Percentiles rank a stretch among this genome's conserved stretches.
Conservation (phyloP, 2,797 vertebrate species). For the Vespertilio murinus region DNA sequence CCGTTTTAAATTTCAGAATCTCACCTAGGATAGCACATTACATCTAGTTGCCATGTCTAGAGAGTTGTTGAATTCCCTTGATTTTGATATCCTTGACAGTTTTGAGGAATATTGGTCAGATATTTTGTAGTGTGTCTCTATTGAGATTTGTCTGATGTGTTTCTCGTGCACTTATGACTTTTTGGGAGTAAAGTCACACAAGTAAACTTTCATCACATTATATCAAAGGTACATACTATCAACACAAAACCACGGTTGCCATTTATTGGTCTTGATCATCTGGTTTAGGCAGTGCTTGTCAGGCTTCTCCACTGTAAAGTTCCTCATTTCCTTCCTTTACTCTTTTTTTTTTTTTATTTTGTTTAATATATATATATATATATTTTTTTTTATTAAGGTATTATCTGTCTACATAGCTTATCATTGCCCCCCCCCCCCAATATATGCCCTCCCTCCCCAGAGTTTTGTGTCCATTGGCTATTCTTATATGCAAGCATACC, state of each 20-base stretch:
- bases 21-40: not conserved
- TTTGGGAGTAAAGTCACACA: not conserved
- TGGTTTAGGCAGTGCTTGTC: not conserved
- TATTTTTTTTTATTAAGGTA: no score
- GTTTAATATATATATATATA: no score
- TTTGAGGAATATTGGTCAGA: not conserved
- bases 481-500: no score
- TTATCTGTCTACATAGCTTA: no score
- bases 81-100: not conserved
- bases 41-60: not conserved
- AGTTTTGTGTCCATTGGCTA: no score
- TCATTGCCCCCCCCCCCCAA: no score
- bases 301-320: not conserved
- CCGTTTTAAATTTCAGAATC: not conserved
- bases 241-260: not conserved
- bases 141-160: not conserved
- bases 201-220: conserved; percentile 29
- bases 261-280: not conserved
- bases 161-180: not conserved
- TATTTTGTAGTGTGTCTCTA: not conserved
- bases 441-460: no score
- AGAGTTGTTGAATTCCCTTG: not conserved
- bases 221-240: not conserved
- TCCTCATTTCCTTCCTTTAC: not conserved
- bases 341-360: no score